Evolutionary conservation across 2,797 vertebrate species (phyloP).

Genomic region (Manis pentadactyla): DNA sequence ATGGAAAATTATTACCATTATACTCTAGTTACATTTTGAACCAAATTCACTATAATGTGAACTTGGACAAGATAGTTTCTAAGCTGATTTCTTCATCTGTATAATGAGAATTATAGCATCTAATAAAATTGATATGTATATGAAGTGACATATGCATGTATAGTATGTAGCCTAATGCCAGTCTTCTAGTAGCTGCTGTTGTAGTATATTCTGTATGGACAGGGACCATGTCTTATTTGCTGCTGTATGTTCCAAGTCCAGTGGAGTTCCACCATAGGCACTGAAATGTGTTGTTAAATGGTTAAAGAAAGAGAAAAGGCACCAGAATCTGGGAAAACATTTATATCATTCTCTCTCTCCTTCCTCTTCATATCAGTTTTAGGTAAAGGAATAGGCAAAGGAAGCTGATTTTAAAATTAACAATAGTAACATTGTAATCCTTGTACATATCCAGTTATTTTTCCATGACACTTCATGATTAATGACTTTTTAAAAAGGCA

Average conservation of each 20-base stretch:
- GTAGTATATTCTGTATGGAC: not conserved
- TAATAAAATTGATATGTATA: not conserved
- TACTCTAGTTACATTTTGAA: conserved; percentile 16
- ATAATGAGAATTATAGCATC: not conserved
- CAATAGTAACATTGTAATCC: not conserved
- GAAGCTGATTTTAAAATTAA: conserved; percentile 16
- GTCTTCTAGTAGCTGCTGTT: not conserved
- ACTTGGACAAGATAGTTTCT: not conserved
- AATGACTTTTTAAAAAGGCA: not conserved
- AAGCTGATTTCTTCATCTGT: not conserved
- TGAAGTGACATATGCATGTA: not conserved
- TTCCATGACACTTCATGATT: not conserved
- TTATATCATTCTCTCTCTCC: not conserved
- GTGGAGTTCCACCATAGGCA: not conserved
- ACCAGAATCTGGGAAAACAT: not conserved
- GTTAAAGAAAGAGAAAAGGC: not conserved
- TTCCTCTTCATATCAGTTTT: not conserved
- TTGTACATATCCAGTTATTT: not conserved
- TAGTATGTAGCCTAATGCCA: not conserved
- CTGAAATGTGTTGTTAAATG: not conserved
- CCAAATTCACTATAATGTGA: not conserved
- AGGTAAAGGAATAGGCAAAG: not conserved
- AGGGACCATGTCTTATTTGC: not conserved
- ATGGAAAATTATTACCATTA: conserved; percentile 4
- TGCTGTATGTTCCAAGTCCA: not conserved